Evolutionary conservation across 2,113 vertebrate species (phyloP), one percentile per base, ranked within the genome.

Genomic region (Fregata magnificens): DNA sequence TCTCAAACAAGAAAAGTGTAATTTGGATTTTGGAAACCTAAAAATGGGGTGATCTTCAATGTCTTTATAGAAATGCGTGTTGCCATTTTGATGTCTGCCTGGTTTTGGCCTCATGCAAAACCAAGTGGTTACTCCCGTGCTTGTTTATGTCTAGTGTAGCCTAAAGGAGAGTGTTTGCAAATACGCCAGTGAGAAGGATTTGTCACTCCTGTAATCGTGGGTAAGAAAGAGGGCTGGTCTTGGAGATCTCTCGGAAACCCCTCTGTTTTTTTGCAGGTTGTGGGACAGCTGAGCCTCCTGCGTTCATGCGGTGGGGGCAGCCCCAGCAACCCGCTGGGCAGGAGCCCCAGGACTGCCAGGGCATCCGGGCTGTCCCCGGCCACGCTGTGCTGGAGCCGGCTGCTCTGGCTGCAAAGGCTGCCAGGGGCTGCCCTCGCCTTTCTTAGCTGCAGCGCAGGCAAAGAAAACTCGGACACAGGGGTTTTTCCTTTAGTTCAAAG

Each of bases 311-410:
- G 0, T 2, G 16, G 29, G 70, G 12, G 34, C 42, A 81, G 32
- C 40, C 40, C n/a, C 55, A 77, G 25, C 62, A 66, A 42, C 21
- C 25, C 4, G 2, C 38, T 61, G 70, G 16, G 13, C 44, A 36
- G 56, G 55, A 94, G 24, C n/a, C 52, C 31, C 1, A 5, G 56
- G 24, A 10, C 13, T 47, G 29, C 50, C 1, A 2, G 29, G 11
- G 28, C 34, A 71, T 19, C 61, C 0, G 0, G 53, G 40, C 55
- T 66, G 50, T 26, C 53, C 69, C 62, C 2, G 4, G 26, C 38
- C 15, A 3, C 3, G 8, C 42, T 0, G 0, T 1, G 7, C 42
- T 87, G 79, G 40, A 88, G 31, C 22, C 4, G 2, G 9, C 76
- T 85, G 36, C 31, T 44, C 19, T 3, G 6, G 8, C 38, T 56